phyloP scores from a whole-genome alignment of 1,140 invertebrate species.

The Trichomalopsis sarcophagae region DNA sequence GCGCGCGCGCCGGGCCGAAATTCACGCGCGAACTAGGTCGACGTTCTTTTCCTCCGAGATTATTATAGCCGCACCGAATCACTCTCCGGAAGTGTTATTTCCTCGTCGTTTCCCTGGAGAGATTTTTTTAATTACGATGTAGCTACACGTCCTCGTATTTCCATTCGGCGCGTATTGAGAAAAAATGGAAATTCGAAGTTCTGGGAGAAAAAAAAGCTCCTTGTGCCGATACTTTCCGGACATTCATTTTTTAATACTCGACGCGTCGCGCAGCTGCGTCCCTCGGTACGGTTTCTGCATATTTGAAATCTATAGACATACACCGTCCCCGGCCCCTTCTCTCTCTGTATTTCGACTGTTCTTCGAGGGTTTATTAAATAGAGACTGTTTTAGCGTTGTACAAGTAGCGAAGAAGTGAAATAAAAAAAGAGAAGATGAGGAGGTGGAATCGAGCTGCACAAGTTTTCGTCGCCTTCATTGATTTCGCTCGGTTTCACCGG shows the following conservation, averaged over 20 bases:
- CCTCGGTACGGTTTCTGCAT: conserved; percentile 62
- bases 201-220: neutral
- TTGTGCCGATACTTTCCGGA: conserved; percentile 30
- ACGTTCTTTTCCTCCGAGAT: neutral
- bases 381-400: neutral
- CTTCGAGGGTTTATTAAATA: neutral
- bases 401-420: neutral
- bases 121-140: neutral
- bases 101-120: neutral
- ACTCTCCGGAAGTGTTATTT: neutral
- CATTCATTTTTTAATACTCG: conserved; percentile 61
- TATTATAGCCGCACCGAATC: neutral
- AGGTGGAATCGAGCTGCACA: neutral
- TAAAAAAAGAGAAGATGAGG: neutral
- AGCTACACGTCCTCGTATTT: neutral
- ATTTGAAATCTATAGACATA: conserved; percentile 67
- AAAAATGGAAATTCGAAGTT: conserved; percentile 7
- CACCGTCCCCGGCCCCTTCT: too few species aligned
- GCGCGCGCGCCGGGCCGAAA: neutral
- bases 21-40: neutral
- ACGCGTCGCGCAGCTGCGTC: conserved; percentile 50
- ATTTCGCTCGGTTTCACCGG: conserved; percentile 20
- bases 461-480: conserved; percentile 10
- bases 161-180: neutral
- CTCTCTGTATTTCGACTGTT: neutral